Evolutionary conservation across 37 sponge, comb jelly and placozoan genomes (phyloP).

Genomic region (Ephydatia muelleri): DNA sequence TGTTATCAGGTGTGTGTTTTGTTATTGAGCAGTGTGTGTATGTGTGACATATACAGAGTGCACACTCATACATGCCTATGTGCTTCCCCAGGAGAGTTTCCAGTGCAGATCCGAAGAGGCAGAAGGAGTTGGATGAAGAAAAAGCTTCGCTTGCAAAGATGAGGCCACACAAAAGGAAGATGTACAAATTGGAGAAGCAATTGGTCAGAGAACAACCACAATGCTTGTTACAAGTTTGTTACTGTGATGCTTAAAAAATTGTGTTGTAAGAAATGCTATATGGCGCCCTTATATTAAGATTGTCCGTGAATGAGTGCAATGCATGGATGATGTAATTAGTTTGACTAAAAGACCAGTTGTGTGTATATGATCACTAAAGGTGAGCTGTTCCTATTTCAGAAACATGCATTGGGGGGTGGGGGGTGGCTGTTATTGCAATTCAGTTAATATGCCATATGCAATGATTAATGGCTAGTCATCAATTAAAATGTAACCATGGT

Average conservation of each 20-base stretch:
- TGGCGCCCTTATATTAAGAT: background rate
- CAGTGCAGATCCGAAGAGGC: slow-evolving; percentile 23
- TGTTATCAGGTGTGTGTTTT: slow-evolving; percentile 40
- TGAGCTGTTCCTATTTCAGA: too few species aligned
- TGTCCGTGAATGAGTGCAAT: too few species aligned
- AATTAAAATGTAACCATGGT: too few species aligned
- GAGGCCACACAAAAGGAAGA: slow-evolving; percentile 57
- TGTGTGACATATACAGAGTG: background rate
- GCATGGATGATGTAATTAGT: too few species aligned
- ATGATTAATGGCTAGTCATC: too few species aligned
- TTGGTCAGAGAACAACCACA: slow-evolving; percentile 20
- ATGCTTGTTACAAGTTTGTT: background rate
- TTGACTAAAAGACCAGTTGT: background rate
- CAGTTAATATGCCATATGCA: too few species aligned
- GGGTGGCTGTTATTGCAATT: too few species aligned
- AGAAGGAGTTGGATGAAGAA: slow-evolving; percentile 45
- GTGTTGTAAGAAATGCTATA: background rate
- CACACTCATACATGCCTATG: background rate
- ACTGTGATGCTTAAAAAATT: background rate
- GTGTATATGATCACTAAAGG: too few species aligned
- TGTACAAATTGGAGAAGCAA: slow-evolving; percentile 12
- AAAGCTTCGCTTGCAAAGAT: slow-evolving; percentile 19
- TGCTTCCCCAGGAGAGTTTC: slow-evolving; percentile 28
- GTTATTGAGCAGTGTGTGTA: background rate
- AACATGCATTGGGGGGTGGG: too few species aligned